These are phyloP conservation scores for Ceryle rudis DNA, from an alignment of 2,797 vertebrate species.

Conservation along the genomic window DNA sequence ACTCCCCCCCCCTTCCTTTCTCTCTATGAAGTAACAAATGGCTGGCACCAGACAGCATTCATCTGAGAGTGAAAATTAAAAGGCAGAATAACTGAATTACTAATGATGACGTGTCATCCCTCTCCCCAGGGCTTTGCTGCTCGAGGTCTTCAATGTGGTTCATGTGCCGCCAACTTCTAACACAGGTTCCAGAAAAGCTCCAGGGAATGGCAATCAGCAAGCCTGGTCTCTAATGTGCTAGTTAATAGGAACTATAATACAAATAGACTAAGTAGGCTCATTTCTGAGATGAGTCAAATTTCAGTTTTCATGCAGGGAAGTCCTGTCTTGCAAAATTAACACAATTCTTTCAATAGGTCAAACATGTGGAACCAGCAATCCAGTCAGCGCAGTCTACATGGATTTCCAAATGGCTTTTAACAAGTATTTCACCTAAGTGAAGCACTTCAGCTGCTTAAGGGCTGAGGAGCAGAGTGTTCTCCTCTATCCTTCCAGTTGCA, in stretches of 20 bases:
- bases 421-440: neutral
- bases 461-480: neutral
- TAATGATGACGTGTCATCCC: neutral
- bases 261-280: neutral
- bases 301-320: neutral
- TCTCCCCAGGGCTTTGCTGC: neutral
- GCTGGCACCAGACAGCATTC: neutral
- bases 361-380: neutral
- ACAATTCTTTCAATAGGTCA: neutral
- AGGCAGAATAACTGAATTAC: neutral
- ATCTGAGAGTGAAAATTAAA: neutral
- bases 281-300: neutral
- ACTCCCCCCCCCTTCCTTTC: rapidly evolving
- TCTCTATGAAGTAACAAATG: neutral
- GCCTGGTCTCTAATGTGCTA: neutral
- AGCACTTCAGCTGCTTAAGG: neutral
- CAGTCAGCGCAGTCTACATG: rapidly evolving
- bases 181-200: neutral
- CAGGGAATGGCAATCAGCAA: neutral
- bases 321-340: neutral
- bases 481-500: neutral
- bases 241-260: neutral
- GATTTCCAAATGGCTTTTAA: neutral
- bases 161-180: neutral
- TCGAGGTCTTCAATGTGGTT: neutral